Base-by-base conservation (phyloP, 1,140 invertebrate species). In the Lucilia cuprina region DNA sequence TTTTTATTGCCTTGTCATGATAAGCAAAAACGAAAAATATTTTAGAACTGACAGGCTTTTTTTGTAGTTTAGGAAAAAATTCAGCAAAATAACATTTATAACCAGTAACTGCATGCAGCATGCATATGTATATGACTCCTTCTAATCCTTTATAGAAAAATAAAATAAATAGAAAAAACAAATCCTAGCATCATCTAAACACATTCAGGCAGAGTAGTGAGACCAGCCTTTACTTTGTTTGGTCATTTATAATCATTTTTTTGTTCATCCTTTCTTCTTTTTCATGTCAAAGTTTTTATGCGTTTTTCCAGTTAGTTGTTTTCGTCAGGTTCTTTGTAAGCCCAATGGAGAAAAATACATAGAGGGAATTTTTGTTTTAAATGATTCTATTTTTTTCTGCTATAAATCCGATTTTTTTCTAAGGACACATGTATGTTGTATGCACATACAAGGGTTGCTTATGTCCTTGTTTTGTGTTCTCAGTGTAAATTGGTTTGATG, bases 171-270 rank as follows among this genome's bases (percentile, higher is more conserved):
- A 70, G 65, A 70, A 70, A n/a, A 19, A 70, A 21, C 65, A n/a
- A 60, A 60, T n/a, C 65, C n/a, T 10, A 70, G 55, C 55, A 60
- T 12, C 55, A 60, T n/a, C 55, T n/a, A 60, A 60, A 60, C n/a
- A 60, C 55, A 60, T 60, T n/a, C 55, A 60, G 55, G 14, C 55
- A 60, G 55, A 14, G 41, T 19, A 78, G 41, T 10, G 14, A 41
- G 34, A 14, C 19, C 77, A 21, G 77, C 41, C 41, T 80, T 50
- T 49, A 21, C 77, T 50, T 80, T 49, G 21, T 80, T 49, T 49
- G 77, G 77, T 80, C 77, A 80, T 80, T 80, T 80, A 80, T 80
- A 80, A 80, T 49, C 77, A 80, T 49, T 49, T 80, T 78, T 80
- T 80, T 80, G 77, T 80, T 78, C 41, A n/a, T 78, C 35, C 35